Evolutionary conservation across 2,113 vertebrate species (phyloP), one percentile per base, ranked within the genome.

Genomic region (Platysternon megacephalum): DNA sequence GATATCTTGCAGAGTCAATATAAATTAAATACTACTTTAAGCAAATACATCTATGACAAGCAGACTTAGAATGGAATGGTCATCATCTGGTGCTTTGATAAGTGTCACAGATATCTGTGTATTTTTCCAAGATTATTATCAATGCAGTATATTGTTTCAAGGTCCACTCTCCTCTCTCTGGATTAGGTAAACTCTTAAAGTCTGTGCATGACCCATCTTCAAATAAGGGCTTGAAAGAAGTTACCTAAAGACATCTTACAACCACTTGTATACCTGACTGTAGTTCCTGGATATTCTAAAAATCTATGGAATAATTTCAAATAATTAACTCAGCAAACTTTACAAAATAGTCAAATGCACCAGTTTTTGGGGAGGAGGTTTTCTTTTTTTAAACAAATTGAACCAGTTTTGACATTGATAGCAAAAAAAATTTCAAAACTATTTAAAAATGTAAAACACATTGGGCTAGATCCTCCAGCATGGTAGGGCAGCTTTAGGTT

Each of bases 391-490:
- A 46, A 28, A 48, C 10, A 56, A 2, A 74, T 3, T 3, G 11
- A 83, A n/a, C 0, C 2, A 42, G 5, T 53, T 93, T 79, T 81
- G 74, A 1, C 21, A 76, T 86, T 2, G 9, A 2, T 24, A 21
- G 5, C 78, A 51, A 6, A 88, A 88, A 14, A 9, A 8, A 1
- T 28, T 10, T 8, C 46, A 85, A 95, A 78, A 87, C 42, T 3
- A 7, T 3, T 56, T 28, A 82, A 39, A 12, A 55, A 58, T 3
- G 39, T n/a, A n/a, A 79, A 5, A 29, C 0, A 1, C 3, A 2
- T 19, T 78, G 8, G 92, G 14, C 22, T 49, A 92, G 83, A 84
- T 22, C n/a, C 32, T 58, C 21, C 44, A 79, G 68, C 82, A 4
- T 2, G 42, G 5, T 3, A 44, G 5, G 42, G 79, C 5, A 84